Conservation (phyloP, 2,888 invertebrate genomes). For the Carcina quercana region DNA sequence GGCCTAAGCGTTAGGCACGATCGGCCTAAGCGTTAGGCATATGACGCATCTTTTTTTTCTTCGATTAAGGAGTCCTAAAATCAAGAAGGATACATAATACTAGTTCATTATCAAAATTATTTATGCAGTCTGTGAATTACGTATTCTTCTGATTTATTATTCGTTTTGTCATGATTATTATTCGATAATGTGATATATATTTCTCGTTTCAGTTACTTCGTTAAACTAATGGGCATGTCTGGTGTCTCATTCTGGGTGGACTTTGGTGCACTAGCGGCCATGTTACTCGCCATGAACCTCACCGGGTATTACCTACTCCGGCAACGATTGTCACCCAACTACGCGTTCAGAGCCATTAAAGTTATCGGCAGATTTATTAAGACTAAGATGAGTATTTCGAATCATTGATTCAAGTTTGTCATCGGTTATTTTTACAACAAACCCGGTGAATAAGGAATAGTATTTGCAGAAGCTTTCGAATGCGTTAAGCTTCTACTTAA, state of each 20-base stretch:
- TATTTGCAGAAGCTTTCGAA: no score
- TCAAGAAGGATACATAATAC: no score
- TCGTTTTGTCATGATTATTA: no score
- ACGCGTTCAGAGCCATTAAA: constrained; percentile 81
- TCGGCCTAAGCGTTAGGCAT: no score
- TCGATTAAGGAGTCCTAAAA: no score
- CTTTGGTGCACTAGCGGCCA: constrained; percentile 74
- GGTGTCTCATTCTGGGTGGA: constrained; percentile 80
- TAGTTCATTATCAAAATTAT: no score
- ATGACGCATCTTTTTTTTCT: no score
- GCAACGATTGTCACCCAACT: constrained; percentile 80
- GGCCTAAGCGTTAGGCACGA: no score
- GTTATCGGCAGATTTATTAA: constrained; percentile 82
- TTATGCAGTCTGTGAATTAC: no score
- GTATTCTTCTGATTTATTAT: no score
- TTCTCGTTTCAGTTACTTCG: constrained; percentile 75
- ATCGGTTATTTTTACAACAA: constrained; percentile 11
- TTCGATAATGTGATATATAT: no score
- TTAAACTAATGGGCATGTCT: constrained; percentile 84
- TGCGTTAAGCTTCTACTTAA: no score
- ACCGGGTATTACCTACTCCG: constrained; percentile 82
- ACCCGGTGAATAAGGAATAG: background rate
- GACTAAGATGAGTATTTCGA: constrained; percentile 69
- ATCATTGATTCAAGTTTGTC: constrained; percentile 13
- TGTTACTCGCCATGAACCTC: constrained; percentile 77